Base-by-base conservation (phyloP, 2,888 invertebrate species). In the Epinotia nisella region DNA sequence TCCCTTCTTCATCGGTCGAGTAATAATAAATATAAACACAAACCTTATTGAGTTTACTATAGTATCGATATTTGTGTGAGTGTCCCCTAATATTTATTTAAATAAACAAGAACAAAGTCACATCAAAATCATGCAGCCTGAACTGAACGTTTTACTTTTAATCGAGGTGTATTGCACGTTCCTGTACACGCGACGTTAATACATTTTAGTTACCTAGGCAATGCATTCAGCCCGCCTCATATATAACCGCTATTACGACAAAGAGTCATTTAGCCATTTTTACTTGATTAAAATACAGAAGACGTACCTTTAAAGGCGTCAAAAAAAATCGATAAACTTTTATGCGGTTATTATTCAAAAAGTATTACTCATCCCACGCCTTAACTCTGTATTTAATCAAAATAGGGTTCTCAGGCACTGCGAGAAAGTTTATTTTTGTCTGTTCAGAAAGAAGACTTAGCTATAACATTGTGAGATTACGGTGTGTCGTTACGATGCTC, bases 401-500 rank as follows among this genome's bases (percentile, higher is more conserved):
- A 74, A 76, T 39, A 59, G 39, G 45, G 49, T 62, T 69, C 61
- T 74, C 41, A 15, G 9, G 64, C 56, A 39, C 29, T n/a, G 65
- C 24, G 21, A 15, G 53, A 77, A 60, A 74, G 75, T 70, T 64
- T 55, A 65, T 64, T 75, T 74, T 76, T 51, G 70, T 9, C 62
- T 55, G 75, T 70, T 55, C 59, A 29, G 49, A 29, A 55, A 17
- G 10, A 68, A 51, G 77, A 76, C 76, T 79, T 80, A 79, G 83
- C 81, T 81, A 83, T 84, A 87, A 86, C 86, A 87, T 83, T 83
- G 85, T 83, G 86, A 92, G 92, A 92, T 92, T 92, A 92, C 91
- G 85, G 85, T 84, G 84, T 89, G 91, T 91, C 91, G 89, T 92
- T 92, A 90, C 87, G 92, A 92, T 93, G 83, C 90, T 91, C 92